Evolutionary conservation across 1,140 invertebrate species (phyloP).

Genomic region (Rhysida immarginata): DNA sequence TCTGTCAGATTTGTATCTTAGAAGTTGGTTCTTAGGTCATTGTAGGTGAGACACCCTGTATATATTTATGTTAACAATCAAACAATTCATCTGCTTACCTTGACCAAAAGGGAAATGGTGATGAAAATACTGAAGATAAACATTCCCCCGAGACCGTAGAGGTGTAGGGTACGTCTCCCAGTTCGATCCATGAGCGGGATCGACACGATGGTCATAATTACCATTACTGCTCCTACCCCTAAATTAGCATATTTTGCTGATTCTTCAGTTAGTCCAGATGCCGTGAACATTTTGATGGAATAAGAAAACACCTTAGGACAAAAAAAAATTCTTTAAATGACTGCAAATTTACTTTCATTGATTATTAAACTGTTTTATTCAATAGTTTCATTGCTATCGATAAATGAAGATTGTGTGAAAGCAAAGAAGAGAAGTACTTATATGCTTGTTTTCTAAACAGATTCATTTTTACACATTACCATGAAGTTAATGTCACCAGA

Average conservation of each 20-base stretch:
- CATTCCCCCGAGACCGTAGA: constrained; percentile 90
- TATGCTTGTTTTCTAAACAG: too few relatives aligned
- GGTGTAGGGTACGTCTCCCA: constrained; percentile 80
- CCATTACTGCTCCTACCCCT: constrained; percentile 93
- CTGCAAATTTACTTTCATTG: too few relatives aligned
- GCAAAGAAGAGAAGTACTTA: too few relatives aligned
- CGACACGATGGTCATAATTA: constrained; percentile 86
- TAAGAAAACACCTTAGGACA: constrained; percentile 80
- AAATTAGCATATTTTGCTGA: constrained; percentile 74
- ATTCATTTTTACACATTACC: too few relatives aligned
- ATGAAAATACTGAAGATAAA: constrained; percentile 95
- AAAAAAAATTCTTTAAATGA: background rate
- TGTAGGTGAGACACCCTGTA: too few relatives aligned
- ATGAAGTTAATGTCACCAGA: too few relatives aligned
- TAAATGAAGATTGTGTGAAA: too few relatives aligned
- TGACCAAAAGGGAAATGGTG: constrained; percentile 87
- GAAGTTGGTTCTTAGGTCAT: too few relatives aligned
- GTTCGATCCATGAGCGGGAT: constrained; percentile 92
- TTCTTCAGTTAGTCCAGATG: constrained; percentile 64
- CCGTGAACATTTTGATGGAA: constrained; percentile 78
- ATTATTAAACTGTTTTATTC: too few relatives aligned
- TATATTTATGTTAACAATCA: too few relatives aligned
- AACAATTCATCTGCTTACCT: constrained; percentile 54
- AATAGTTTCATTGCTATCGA: too few relatives aligned
- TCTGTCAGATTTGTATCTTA: too few relatives aligned